phyloP scores from a whole-genome alignment of 2,888 invertebrate species.

The Epinotia demarniana region DNA sequence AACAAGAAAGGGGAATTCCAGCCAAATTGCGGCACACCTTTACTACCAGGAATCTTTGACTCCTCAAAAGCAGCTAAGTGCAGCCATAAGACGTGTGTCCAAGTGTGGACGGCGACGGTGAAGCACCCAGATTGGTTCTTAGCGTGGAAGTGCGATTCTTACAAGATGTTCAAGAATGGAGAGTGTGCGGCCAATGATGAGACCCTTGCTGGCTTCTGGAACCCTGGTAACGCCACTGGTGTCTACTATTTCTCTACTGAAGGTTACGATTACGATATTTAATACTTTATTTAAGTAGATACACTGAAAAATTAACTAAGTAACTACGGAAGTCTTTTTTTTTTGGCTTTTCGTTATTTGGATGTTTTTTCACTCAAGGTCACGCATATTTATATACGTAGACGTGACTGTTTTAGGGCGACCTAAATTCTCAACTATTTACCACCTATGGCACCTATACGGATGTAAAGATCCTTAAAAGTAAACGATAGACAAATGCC shows the following conservation, averaged over 20 bases:
- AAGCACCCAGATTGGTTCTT: constrained; percentile 63
- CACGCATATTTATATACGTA: no score
- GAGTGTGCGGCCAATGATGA: constrained; percentile 61
- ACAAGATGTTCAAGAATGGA: constrained; percentile 65
- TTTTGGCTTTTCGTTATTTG: no score
- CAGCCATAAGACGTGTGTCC: constrained; percentile 72
- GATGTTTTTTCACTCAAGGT: no score
- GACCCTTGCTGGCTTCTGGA: constrained; percentile 72
- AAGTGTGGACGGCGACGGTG: constrained; percentile 70
- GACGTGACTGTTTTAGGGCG: no score
- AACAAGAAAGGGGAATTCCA: constrained; percentile 85
- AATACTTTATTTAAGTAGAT: no score
- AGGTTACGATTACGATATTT: constrained; percentile 53
- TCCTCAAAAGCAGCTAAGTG: constrained; percentile 74
- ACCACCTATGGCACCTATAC: no score
- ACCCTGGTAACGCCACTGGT: constrained; percentile 72
- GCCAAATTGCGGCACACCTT: constrained; percentile 79
- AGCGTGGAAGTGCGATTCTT: constrained; percentile 71
- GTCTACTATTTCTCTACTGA: constrained; percentile 73
- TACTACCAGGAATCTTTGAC: constrained; percentile 69
- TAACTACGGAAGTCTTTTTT: no score
- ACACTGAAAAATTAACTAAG: background rate
- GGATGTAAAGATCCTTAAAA: no score
- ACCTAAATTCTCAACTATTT: no score
- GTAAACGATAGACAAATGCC: no score